These are phyloP conservation scores for Machaerirhynchus nigripectus DNA, from an alignment of 2,113 vertebrate genomes.

Conservation along the genomic window DNA sequence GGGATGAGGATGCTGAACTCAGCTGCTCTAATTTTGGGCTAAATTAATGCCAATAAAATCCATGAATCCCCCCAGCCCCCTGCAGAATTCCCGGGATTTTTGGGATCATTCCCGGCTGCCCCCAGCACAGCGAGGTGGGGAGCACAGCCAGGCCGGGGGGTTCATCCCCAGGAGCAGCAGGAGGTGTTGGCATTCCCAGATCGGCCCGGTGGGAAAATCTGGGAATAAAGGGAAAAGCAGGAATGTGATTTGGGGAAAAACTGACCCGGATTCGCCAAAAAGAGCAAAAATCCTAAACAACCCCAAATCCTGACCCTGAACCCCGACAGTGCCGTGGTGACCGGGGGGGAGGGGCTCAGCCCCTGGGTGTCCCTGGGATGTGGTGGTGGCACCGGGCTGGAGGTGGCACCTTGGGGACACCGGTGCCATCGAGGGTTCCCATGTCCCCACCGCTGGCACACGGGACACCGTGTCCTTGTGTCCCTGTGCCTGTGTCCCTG, in stretches of 20 bases:
- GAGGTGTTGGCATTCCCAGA: not conserved
- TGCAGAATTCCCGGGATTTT: not conserved
- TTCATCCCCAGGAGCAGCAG: not conserved
- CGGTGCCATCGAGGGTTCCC: not conserved
- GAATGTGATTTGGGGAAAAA: not conserved
- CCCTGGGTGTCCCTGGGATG: not conserved
- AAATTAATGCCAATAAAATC: not conserved
- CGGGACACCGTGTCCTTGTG: not conserved
- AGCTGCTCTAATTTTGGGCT: not conserved
- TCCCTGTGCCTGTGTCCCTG: not conserved
- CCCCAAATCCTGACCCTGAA: rapidly evolving
- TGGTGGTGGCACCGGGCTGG: too few relatives aligned
- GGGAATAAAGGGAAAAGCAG: not conserved
- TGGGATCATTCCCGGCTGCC: not conserved
- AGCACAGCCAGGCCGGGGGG: not conserved
- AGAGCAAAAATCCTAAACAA: not conserved
- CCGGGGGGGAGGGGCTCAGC: not conserved
- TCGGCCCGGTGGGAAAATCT: not conserved
- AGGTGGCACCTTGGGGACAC: not conserved
- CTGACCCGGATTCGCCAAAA: not conserved
- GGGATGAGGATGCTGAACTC: not conserved
- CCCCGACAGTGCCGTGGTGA: not conserved
- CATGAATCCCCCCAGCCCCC: not conserved
- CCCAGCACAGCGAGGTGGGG: not conserved
- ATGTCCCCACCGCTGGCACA: rapidly evolving